Conservation (phyloP, 1,140 invertebrate genomes). For the Lasioglossum baleicum region DNA sequence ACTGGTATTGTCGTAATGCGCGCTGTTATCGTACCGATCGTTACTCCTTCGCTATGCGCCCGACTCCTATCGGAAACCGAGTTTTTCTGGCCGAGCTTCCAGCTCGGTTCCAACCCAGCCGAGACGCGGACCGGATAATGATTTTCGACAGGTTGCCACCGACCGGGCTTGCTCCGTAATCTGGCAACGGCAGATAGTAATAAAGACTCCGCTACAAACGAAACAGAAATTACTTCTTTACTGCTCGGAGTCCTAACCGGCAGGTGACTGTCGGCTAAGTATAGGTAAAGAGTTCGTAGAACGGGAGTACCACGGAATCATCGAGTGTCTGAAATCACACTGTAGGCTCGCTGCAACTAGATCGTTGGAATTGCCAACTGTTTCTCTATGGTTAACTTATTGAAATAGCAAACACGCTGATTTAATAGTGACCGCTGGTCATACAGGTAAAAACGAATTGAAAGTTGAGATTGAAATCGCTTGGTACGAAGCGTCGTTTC, state of each 20-base stretch:
- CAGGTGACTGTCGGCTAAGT: neutral
- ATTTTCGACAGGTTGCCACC: neutral
- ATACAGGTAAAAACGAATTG: too few species aligned
- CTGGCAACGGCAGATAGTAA: neutral
- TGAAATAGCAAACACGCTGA: too few species aligned
- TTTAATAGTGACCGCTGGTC: too few species aligned
- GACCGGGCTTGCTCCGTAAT: neutral
- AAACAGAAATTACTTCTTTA: neutral
- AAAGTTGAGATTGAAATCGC: too few species aligned
- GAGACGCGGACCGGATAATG: neutral
- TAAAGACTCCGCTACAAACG: neutral
- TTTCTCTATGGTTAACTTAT: too few species aligned
- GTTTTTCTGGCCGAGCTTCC: conserved; percentile 8
- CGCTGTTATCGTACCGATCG: conserved; percentile 53
- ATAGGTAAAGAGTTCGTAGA: neutral
- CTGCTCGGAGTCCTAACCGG: neutral
- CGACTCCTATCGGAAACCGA: conserved; percentile 9
- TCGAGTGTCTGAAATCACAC: neutral
- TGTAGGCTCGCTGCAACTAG: neutral
- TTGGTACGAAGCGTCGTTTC: too few species aligned
- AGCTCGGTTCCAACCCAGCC: too few species aligned
- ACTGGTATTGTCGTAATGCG: conserved; percentile 60
- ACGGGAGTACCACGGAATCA: neutral
- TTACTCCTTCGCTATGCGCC: conserved; percentile 34
- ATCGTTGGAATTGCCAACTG: too few species aligned